phyloP scores from a whole-genome alignment of 2,888 invertebrate genomes.

The Atethmia centrago region DNA sequence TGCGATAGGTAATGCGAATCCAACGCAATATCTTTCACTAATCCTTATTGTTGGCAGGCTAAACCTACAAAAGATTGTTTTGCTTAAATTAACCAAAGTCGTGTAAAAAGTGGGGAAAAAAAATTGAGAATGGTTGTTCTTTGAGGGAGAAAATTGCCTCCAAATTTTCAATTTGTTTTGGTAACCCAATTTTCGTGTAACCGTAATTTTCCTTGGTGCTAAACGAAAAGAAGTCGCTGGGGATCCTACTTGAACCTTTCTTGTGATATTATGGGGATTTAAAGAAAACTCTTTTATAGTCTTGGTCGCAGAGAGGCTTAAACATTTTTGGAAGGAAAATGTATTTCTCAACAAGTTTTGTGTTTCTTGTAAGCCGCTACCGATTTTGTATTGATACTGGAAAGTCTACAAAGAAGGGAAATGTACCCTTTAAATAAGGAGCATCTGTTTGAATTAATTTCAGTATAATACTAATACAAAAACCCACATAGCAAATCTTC shows the following conservation, averaged over 20 bases:
- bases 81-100: conserved; percentile 55
- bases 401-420: neutral
- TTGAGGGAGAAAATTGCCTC: conserved; percentile 85
- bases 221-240: conserved; percentile 80
- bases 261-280: conserved; percentile 68
- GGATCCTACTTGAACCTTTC: conserved; percentile 73
- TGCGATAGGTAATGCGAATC: neutral
- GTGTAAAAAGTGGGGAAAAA: conserved; percentile 60
- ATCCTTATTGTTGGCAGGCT: neutral
- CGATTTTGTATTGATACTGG: conserved; percentile 19
- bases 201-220: conserved; percentile 83
- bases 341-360: conserved; percentile 53
- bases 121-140: conserved; percentile 77
- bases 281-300: conserved; percentile 63
- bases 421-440: neutral
- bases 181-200: conserved; percentile 84
- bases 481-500: neutral
- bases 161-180: conserved; percentile 87
- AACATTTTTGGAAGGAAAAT: conserved; percentile 47
- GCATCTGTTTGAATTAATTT: neutral
- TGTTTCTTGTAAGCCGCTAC: conserved; percentile 43
- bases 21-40: neutral
- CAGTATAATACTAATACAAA: neutral
- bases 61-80: conserved; percentile 36
- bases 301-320: conserved; percentile 54